Evolutionary conservation across 1,140 invertebrate species (phyloP), one percentile per base, ranked within the genome.

Genomic region (Euborellia annulipes): DNA sequence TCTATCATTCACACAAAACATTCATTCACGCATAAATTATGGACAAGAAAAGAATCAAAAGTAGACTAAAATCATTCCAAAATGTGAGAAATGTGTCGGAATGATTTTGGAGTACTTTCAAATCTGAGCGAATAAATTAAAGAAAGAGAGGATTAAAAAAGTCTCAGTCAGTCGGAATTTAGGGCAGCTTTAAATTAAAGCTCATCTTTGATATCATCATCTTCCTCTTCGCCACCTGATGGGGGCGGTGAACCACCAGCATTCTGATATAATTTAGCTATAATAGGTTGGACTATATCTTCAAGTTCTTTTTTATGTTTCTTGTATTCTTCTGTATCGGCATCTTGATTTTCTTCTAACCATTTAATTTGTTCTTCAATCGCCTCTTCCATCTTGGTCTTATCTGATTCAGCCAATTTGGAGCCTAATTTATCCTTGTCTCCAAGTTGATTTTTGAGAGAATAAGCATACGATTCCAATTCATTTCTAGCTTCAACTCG

Each of bases 381-480:
- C 17, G 88, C 89, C 54, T 85, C 80, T 61, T 96, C 93, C 72
- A 98, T 91, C 56, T 92, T 97, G 3, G 82, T 67, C 63, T 98
- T 98, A 43, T 99, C 95, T 3, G 87, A 80, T 44, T 86, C 88
- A 53, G 72, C 75, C 23, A 90, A 56, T 65, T 98, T 98, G 27
- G 84, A 76, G 17, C 94, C 95, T 17, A 98, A 76, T 67, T 98
- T 98, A 51, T 98, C 95, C 65, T 98, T 98, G 61, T 99, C 95
- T 34, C 71, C 73, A 17, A 99, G 70, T 64, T 99, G 96, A 65
- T 95, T 98, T 70, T 98, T 99, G 21, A 99, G 72, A 7, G 89
- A 90, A 62, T 99, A 99, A 0, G 91, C 90, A 56, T 98, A 98
- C 21, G 90, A 93, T 67, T 99, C 95, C 27, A 99, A 69, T 60